These are phyloP conservation scores for Neosalanx taihuensis DNA, from an alignment of 2,797 vertebrate species.

Conservation along the genomic window DNA sequence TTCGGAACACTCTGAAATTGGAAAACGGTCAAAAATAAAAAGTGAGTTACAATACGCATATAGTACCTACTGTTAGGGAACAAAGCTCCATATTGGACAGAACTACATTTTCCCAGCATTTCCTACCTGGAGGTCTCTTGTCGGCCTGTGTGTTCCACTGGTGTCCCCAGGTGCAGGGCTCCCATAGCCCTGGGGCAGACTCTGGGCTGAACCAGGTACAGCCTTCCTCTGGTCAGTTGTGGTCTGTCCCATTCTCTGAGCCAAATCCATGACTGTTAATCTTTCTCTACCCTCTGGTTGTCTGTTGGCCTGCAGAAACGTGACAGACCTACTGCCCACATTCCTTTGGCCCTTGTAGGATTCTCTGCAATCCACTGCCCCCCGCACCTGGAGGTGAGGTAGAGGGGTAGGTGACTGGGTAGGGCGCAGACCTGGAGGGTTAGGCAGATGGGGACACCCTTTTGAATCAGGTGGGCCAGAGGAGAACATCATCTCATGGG, in stretches of 20 bases:
- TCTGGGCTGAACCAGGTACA: not conserved
- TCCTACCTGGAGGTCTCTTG: constrained; percentile 3
- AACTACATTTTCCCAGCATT: not conserved
- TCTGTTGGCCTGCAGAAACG: constrained; percentile 12
- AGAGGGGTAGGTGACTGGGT: constrained; percentile 25
- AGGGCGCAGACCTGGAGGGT: constrained; percentile 15
- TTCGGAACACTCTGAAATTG: not conserved
- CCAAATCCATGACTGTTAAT: constrained; percentile 2
- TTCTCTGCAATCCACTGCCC: constrained; percentile 27
- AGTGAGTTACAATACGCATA: not conserved
- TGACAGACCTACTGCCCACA: constrained; percentile 9
- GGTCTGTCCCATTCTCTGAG: not conserved
- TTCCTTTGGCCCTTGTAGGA: constrained; percentile 17
- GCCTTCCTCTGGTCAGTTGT: not conserved
- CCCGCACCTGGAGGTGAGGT: constrained; percentile 37
- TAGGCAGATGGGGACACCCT: constrained; percentile 29
- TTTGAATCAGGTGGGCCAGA: constrained; percentile 38
- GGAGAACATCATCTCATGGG: constrained; percentile 48
- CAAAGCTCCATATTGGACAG: no score
- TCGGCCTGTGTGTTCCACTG: not conserved
- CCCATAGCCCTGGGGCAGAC: not conserved
- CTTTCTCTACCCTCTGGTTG: not conserved
- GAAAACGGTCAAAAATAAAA: not conserved
- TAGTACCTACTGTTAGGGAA: no score
- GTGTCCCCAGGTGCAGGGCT: not conserved